phyloP scores from a whole-genome alignment of 2,888 invertebrate species.

The Callyntrura sp. region DNA sequence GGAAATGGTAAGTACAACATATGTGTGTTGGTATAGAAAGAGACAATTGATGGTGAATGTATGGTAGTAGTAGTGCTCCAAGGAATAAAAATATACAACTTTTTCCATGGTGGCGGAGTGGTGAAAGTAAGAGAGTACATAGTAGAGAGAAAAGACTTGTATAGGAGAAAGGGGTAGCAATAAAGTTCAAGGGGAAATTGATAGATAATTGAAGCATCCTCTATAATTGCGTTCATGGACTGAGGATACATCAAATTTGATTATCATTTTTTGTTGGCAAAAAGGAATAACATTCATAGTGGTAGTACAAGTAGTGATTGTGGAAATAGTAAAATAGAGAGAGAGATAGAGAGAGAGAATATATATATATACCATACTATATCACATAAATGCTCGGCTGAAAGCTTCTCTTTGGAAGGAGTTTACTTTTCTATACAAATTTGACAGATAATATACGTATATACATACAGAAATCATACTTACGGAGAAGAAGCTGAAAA shows the following conservation, averaged over 20 bases:
- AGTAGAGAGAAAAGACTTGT: not conserved
- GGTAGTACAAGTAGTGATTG: too few species aligned
- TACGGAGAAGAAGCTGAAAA: constrained; percentile 65
- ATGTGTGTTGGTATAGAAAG: constrained; percentile 1
- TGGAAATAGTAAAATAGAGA: constrained; percentile 24
- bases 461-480: constrained; percentile 56
- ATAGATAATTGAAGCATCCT: constrained; percentile 65
- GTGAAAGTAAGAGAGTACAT: not conserved
- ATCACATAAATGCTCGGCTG: constrained; percentile 76
- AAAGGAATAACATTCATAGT: constrained; percentile 36
- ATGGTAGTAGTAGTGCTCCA: constrained; percentile 45
- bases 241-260: constrained; percentile 73
- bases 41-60: constrained; percentile 22
- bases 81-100: constrained; percentile 28
- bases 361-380: constrained; percentile 63
- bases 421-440: constrained; percentile 30
- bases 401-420: constrained; percentile 71
- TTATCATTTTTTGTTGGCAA: constrained; percentile 38
- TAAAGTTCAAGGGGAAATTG: constrained; percentile 60
- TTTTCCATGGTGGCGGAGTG: not conserved
- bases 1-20: constrained; percentile 22
- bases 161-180: constrained; percentile 52
- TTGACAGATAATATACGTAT: not conserved
- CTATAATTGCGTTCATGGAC: constrained; percentile 64
- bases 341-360: not conserved